These are phyloP conservation scores for Stenurella melanura DNA, from an alignment of 2,888 invertebrate genomes.

Conservation along the genomic window DNA sequence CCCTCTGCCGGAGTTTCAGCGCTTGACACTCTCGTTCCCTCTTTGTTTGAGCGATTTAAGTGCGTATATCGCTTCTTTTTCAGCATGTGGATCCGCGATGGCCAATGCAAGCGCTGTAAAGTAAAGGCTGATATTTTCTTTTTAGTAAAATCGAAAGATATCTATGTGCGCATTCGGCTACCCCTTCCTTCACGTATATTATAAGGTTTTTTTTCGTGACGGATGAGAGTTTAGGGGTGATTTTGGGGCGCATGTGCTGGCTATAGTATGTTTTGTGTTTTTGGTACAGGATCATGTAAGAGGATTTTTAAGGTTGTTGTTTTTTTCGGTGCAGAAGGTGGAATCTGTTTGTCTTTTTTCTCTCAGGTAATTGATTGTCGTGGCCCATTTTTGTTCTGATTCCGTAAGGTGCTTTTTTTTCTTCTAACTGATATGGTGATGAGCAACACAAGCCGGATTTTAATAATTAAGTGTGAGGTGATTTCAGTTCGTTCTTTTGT, in stretches of 20 bases:
- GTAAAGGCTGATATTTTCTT: slow-evolving; percentile 72
- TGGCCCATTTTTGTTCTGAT: not conserved
- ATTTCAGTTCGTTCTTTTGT: not conserved
- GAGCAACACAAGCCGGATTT: not conserved
- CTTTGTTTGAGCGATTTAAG: slow-evolving; percentile 40
- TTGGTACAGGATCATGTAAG: slow-evolving; percentile 47
- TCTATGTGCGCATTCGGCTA: slow-evolving; percentile 64
- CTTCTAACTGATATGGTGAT: not conserved
- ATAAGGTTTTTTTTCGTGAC: slow-evolving; percentile 68
- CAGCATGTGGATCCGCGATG: slow-evolving; percentile 45
- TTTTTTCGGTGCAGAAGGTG: slow-evolving; percentile 19
- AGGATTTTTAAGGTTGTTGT: slow-evolving; percentile 48
- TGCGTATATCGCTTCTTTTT: slow-evolving; percentile 44
- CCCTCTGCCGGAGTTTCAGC: slow-evolving; percentile 66
- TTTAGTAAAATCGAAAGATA: slow-evolving; percentile 73
- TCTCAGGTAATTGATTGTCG: not conserved
- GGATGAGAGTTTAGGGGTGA: slow-evolving; percentile 66
- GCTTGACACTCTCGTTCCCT: slow-evolving; percentile 39
- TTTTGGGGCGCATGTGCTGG: slow-evolving; percentile 65
- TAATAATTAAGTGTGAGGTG: slow-evolving; percentile 16
- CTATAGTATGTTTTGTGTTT: slow-evolving; percentile 54
- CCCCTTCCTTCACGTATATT: slow-evolving; percentile 67
- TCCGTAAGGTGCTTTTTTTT: not conserved
- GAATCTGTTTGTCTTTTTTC: slow-evolving; percentile 19
- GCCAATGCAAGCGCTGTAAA: slow-evolving; percentile 57